phyloP scores from a whole-genome alignment of 2,888 invertebrate genomes.

The Drosophila mettleri region DNA sequence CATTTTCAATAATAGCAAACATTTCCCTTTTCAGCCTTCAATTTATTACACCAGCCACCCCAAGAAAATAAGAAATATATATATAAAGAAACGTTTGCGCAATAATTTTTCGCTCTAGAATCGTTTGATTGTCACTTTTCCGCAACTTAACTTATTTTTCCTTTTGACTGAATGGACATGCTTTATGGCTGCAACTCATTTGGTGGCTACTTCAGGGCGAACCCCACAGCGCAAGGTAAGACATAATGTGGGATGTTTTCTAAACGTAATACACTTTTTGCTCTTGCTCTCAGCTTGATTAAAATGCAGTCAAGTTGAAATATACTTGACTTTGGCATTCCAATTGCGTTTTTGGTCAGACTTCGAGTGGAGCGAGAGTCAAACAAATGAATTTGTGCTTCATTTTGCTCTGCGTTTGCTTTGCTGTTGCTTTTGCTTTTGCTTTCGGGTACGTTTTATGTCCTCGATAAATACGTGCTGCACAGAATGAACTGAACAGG shows the following conservation, averaged over 20 bases:
- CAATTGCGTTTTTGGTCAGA: conserved; percentile 31
- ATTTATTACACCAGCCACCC: conserved; percentile 5
- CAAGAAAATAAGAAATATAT: background rate
- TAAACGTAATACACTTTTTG: conserved; percentile 38
- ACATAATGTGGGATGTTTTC: conserved; percentile 40
- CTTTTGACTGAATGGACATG: conserved; percentile 8
- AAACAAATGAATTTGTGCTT: conserved; percentile 61
- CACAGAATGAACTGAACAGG: conserved; percentile 23
- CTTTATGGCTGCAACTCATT: conserved; percentile 38
- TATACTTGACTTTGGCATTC: conserved; percentile 54
- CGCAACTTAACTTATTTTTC: conserved; percentile 41
- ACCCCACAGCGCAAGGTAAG: conserved; percentile 23
- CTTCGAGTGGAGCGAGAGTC: background rate
- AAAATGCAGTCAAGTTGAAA: conserved; percentile 81
- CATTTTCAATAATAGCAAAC: background rate
- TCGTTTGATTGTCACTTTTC: conserved; percentile 40
- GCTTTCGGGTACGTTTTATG: conserved; percentile 31
- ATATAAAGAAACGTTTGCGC: no score
- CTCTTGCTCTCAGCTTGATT: conserved; percentile 68
- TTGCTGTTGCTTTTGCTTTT: conserved; percentile 14
- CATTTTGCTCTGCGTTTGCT: conserved; percentile 15
- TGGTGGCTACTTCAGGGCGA: background rate
- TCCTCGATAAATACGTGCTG: conserved; percentile 64
- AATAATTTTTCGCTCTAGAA: conserved; percentile 18
- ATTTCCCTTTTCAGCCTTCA: background rate